These are phyloP conservation scores for Morone saxatilis DNA, from an alignment of 2,113 vertebrate species.

Conservation along the genomic window DNA sequence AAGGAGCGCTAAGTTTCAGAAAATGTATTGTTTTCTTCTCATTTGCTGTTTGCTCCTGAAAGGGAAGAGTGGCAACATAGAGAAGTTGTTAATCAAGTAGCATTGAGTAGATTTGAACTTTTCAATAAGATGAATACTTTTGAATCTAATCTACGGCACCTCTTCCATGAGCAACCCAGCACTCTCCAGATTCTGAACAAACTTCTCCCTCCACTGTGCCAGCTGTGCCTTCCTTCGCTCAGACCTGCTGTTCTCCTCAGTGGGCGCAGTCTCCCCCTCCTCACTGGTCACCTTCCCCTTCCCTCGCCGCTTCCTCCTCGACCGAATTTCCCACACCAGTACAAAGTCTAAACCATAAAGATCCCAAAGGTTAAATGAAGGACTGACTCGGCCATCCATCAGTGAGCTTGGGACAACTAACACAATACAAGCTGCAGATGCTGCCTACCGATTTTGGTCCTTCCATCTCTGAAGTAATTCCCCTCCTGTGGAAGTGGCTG, in stretches of 20 bases:
- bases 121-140: background rate
- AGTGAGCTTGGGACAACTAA: background rate
- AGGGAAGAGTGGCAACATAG: background rate
- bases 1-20: constrained; percentile 83
- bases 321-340: constrained; percentile 86
- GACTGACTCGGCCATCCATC: background rate
- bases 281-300: constrained; percentile 30
- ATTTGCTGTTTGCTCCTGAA: constrained; percentile 84
- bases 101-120: background rate
- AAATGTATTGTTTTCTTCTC: constrained; percentile 83
- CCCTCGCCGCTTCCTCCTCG: constrained; percentile 70
- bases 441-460: constrained; percentile 81
- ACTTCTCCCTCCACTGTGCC: constrained; percentile 80
- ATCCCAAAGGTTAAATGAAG: background rate
- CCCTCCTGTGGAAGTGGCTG: constrained; percentile 51
- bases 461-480: constrained; percentile 85
- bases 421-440: background rate
- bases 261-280: constrained; percentile 37
- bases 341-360: constrained; percentile 79
- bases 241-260: constrained; percentile 75
- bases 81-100: background rate
- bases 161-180: constrained; percentile 84
- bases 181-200: constrained; percentile 78
- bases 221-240: constrained; percentile 74
- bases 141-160: constrained; percentile 51